Evolutionary conservation across 1,140 invertebrate genomes (phyloP), one percentile per base, ranked within the genome.

Genomic region (Pogonognathellus flavescens): DNA sequence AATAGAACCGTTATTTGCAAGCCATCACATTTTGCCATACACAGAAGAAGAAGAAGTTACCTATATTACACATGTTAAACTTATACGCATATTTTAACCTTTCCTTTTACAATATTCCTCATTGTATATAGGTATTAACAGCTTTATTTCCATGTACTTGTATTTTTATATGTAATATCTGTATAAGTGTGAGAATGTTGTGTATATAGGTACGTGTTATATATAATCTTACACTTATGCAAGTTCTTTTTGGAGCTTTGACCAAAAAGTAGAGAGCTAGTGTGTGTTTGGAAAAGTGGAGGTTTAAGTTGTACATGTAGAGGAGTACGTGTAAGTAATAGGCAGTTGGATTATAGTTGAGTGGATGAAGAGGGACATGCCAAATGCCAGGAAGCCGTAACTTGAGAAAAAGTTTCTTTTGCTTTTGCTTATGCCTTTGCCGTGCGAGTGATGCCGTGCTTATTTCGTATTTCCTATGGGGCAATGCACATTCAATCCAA

Each of bases 401-500:
- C 41, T 76, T 16, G 70, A 76, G 70, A 76, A 76, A 76, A 76
- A 31, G 31, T 76, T 76, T 31, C 49, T 76, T 41, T 76, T 76
- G 16, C 70, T 41, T 72, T 16, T 72, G 25, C 62, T 66, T 62
- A 18, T 62, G 10, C 25, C 18, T 13, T 25, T 25, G 60, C 20
- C 60, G 60, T 66, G 60, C 18, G 11, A 13, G 18, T 20, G 20
- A 14, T 50, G 31, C 20, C 22, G 18, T 70, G 20, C 70, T 31
- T 76, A 50, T 70, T 60, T 70, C 70, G 41, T 76, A 76, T 76
- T 76, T 76, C 70, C 70, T 76, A 50, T 76, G 70, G 41, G 70
- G 70, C 70, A 76, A 41, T 49, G 70, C 49, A 76, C 70, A 76
- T 76, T 76, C 70, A 76, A 76, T 76, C 70, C 70, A 50, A 76